These are phyloP conservation scores for Microplitis manilae DNA, from an alignment of 2,888 invertebrate genomes.

Conservation along the genomic window DNA sequence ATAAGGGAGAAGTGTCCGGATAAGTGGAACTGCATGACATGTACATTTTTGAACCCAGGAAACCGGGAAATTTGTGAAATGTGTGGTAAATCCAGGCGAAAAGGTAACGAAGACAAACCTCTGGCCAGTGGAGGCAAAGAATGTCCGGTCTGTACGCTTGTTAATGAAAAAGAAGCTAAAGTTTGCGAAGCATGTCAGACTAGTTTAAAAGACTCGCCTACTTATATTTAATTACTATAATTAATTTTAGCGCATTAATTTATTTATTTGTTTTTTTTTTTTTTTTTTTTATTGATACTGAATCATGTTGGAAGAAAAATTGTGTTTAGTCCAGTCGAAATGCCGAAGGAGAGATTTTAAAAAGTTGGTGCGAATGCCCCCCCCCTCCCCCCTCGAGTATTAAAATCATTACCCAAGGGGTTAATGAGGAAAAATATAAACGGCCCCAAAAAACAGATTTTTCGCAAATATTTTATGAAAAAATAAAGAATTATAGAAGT, in stretches of 20 bases:
- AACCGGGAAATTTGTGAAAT: slow-evolving; percentile 80
- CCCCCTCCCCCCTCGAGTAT: too few species aligned
- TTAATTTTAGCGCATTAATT: not conserved
- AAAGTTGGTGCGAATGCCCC: too few species aligned
- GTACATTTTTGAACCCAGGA: slow-evolving; percentile 79
- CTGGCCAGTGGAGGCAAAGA: slow-evolving; percentile 82
- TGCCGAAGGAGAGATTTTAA: too few species aligned
- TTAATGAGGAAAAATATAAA: too few species aligned
- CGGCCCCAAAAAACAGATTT: too few species aligned
- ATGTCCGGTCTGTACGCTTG: slow-evolving; percentile 83
- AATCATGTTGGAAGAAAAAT: not conserved
- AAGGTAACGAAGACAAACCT: slow-evolving; percentile 77
- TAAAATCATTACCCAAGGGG: too few species aligned
- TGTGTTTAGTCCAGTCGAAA: too few species aligned
- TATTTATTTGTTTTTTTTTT: slow-evolving; percentile 14
- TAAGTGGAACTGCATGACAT: slow-evolving; percentile 81
- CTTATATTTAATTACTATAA: slow-evolving; percentile 75
- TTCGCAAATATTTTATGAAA: too few species aligned
- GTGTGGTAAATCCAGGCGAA: slow-evolving; percentile 79
- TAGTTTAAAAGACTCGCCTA: slow-evolving; percentile 82
- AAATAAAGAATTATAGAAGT: too few species aligned
- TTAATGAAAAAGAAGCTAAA: slow-evolving; percentile 79
- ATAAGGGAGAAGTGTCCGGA: slow-evolving; percentile 70
- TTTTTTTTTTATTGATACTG: not conserved
- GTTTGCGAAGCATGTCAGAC: slow-evolving; percentile 80